Conservation (phyloP, 2,888 invertebrate genomes). For the Allophyes oxyacanthae region DNA sequence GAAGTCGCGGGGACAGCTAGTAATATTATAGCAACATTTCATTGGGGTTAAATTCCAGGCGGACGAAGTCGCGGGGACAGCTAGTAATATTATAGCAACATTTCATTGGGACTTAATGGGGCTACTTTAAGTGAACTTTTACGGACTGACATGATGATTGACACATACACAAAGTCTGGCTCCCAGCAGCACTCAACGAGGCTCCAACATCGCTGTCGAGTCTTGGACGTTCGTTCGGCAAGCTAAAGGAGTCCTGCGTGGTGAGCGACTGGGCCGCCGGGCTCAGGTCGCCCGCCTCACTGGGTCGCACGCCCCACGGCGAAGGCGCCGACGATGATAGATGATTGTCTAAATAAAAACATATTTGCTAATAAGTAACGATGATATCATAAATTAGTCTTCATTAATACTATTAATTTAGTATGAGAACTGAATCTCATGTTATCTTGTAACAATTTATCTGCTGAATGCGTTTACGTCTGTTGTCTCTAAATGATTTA, state of each 20-base stretch:
- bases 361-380: constrained; percentile 11
- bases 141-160: too few relatives aligned
- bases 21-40: too few relatives aligned
- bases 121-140: too few relatives aligned
- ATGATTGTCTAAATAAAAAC: constrained; percentile 65
- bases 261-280: constrained; percentile 75
- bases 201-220: constrained; percentile 87
- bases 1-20: too few relatives aligned
- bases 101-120: too few relatives aligned
- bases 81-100: too few relatives aligned
- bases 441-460: constrained; percentile 39
- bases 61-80: too few relatives aligned
- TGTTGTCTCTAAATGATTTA: constrained; percentile 4
- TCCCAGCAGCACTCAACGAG: constrained; percentile 84
- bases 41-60: too few relatives aligned
- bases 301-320: constrained; percentile 66
- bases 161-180: constrained; percentile 79
- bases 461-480: constrained; percentile 14
- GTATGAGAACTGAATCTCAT: constrained; percentile 34
- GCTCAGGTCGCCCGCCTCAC: constrained; percentile 64
- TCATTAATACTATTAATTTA: constrained; percentile 28
- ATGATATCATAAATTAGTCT: constrained; percentile 39
- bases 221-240: constrained; percentile 68
- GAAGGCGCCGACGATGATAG: constrained; percentile 82
- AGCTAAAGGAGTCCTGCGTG: constrained; percentile 72